A percentile compares a stretch with the other conserved stretches of the same genome.
These are phyloP conservation scores for Gallinago stenura DNA, from an alignment of 2,797 vertebrate genomes.

Conservation along the genomic window DNA sequence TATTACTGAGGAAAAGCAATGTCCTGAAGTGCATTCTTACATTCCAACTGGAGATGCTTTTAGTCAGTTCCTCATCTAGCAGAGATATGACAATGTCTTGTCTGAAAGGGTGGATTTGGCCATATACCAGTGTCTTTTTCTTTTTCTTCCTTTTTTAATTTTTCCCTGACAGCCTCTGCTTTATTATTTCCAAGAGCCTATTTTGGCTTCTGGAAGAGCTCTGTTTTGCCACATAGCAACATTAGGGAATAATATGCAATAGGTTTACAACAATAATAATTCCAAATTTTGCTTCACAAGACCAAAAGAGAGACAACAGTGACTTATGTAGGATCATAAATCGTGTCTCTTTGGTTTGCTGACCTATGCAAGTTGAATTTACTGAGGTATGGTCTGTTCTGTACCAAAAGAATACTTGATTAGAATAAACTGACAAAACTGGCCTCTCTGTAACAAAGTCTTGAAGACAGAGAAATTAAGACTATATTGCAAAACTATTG, in stretches of 20 bases:
- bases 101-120: neutral
- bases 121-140: neutral
- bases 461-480: neutral
- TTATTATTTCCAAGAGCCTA: neutral
- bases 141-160: too few relatives aligned
- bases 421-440: neutral
- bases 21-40: neutral
- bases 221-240: neutral
- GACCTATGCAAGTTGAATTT: neutral
- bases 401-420: neutral
- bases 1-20: neutral
- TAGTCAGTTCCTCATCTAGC: neutral
- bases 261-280: neutral
- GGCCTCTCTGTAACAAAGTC: neutral
- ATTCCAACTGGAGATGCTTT: neutral
- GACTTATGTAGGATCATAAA: neutral
- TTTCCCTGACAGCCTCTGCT: accelerated
- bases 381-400: neutral
- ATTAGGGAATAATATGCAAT: neutral
- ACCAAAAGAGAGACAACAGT: neutral
- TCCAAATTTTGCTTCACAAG: neutral
- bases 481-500: neutral
- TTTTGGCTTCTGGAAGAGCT: neutral
- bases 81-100: neutral
- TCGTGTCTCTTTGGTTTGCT: neutral